Base-by-base conservation (phyloP, 2,797 vertebrate species). In the Melanotaenia trifasciata region DNA sequence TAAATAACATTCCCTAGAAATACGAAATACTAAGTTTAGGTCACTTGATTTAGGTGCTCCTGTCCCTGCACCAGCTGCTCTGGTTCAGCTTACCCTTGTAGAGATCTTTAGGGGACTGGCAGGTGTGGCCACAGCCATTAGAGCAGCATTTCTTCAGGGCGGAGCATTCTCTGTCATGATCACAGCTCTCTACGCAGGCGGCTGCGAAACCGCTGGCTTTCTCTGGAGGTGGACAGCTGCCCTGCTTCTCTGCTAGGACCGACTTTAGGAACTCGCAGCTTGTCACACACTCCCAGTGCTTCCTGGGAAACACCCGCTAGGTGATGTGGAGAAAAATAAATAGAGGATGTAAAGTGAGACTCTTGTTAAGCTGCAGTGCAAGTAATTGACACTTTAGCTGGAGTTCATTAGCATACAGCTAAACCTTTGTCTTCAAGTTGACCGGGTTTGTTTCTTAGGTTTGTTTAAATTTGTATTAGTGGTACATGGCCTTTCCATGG, bases 211-310 rank as follows among this genome's bases (percentile, higher is more conserved):
- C 97, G 0, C 95, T 96, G 79, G 97, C 96, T 60, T 85, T 94
- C 71, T 97, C 95, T 0, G 97, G 96, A 38, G 95, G 92, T 0
- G 96, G 96, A 75, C 97, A 98, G 60, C 94, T 93, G 2, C 97
- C 97, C 89, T 98, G 97, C 90, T 97, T 98, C 78, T 94, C 94
- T 9, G 89, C 87, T 84, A 95, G 76, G 78, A 95, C 92, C 0
- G 96, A 95, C 70, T 94, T 94, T 12, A 98, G 94, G 93, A 98
- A 98, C 92, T 97, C 96, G 18, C 97, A 98, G 94, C 97, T 98
- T 56, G 96, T 96, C 89, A 96, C 89, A 76, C 97, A 98, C 93
- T 98, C 97, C 38, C 96, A 95, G 86, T 95, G 96, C 87, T 95
- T 96, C 91, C 94, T 96, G 78, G 96, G 96, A 84, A 97, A 97